Percentiles rank a stretch among this genome's conserved stretches.
These are phyloP conservation scores for Callyntrura guangdongensis DNA, from an alignment of 2,888 invertebrate genomes.

Conservation along the genomic window DNA sequence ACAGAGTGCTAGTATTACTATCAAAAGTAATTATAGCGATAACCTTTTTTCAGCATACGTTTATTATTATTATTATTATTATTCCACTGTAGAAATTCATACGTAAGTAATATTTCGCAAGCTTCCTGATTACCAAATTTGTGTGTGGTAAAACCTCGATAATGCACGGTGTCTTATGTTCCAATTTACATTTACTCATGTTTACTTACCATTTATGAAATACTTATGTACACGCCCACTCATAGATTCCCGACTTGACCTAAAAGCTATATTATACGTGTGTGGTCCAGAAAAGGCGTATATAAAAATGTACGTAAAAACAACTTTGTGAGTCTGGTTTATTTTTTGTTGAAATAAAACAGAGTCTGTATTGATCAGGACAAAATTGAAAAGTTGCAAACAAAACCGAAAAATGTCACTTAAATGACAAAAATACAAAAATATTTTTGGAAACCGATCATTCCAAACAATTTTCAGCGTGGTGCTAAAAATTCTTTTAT, in stretches of 20 bases:
- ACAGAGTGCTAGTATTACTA: background rate
- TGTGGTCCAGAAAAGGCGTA: background rate
- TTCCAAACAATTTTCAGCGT: no score
- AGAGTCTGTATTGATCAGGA: no score
- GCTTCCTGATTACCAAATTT: slow-evolving; percentile 6
- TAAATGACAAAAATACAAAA: no score
- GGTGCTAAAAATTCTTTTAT: no score
- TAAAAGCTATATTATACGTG: background rate
- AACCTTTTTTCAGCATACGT: background rate
- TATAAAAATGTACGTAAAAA: background rate
- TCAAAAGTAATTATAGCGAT: slow-evolving; percentile 1
- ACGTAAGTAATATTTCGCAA: slow-evolving; percentile 22
- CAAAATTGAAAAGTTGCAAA: no score
- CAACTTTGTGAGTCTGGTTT: background rate
- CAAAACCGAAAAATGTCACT: no score
- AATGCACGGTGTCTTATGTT: background rate
- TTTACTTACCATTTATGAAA: background rate
- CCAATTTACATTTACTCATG: background rate
- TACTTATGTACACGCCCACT: no score
- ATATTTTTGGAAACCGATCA: no score
- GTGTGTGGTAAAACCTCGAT: background rate
- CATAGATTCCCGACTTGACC: no score
- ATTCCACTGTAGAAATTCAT: background rate
- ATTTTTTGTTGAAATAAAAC: no score
- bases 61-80: background rate